Conservation (phyloP, 2,888 invertebrate genomes). For the Erebia aethiops region DNA sequence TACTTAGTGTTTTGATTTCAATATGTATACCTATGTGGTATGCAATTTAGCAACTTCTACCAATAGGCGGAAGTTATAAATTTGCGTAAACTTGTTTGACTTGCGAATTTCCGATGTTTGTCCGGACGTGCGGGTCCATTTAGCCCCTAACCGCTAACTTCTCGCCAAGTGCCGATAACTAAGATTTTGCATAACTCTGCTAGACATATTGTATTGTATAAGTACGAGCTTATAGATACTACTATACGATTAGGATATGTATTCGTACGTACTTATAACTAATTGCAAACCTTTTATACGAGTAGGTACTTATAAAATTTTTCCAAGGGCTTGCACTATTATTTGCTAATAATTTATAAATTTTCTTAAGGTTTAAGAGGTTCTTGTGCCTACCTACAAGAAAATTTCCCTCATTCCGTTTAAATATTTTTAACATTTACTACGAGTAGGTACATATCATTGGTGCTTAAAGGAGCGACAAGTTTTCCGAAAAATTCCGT, state of each 20-base stretch:
- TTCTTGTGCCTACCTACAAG: too few relatives aligned
- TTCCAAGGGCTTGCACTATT: too few relatives aligned
- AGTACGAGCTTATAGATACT: not conserved
- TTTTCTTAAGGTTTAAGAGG: too few relatives aligned
- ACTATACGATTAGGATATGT: too few relatives aligned
- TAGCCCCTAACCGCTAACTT: slow-evolving; percentile 74
- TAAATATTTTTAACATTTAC: too few relatives aligned
- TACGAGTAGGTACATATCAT: not conserved
- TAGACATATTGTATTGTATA: not conserved
- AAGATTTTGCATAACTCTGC: slow-evolving; percentile 35
- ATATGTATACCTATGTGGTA: slow-evolving; percentile 11
- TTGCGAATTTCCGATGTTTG: slow-evolving; percentile 78
- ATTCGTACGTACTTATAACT: too few relatives aligned
- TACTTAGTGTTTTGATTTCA: not conserved
- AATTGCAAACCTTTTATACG: too few relatives aligned
- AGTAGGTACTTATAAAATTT: too few relatives aligned
- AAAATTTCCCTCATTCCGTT: too few relatives aligned
- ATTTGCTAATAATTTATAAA: too few relatives aligned
- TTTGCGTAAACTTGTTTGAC: slow-evolving; percentile 80
- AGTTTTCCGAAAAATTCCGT: slow-evolving; percentile 4
- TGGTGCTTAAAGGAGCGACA: not conserved
- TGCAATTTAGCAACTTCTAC: slow-evolving; percentile 34
- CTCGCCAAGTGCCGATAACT: slow-evolving; percentile 42
- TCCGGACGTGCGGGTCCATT: slow-evolving; percentile 78
- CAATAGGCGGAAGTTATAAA: slow-evolving; percentile 72